Evolutionary conservation across 2,888 invertebrate species (phyloP).

Genomic region (Sphinx pinastri): DNA sequence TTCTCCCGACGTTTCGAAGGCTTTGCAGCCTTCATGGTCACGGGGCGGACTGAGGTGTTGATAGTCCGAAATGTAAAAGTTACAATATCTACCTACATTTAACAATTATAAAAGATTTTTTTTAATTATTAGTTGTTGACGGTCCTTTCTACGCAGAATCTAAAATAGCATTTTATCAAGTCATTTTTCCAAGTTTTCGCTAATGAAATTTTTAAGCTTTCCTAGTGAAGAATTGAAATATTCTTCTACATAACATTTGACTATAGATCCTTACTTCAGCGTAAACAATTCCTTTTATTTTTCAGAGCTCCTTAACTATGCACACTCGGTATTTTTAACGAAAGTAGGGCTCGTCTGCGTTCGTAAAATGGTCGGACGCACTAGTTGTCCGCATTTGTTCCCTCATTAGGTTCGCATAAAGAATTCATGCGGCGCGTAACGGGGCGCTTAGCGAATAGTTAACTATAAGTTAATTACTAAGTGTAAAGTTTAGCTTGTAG

Average conservation of each 20-base stretch:
- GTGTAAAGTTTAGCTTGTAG: not conserved
- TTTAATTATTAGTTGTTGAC: too few relatives aligned
- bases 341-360: constrained; percentile 3
- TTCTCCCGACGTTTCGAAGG: too few relatives aligned
- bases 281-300: not conserved
- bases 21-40: too few relatives aligned
- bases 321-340: constrained; percentile 2
- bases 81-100: too few relatives aligned
- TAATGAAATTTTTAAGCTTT: too few relatives aligned
- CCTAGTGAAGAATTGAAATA: too few relatives aligned
- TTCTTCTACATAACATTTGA: too few relatives aligned
- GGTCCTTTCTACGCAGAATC: not conserved
- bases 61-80: too few relatives aligned
- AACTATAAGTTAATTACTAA: constrained; percentile 17
- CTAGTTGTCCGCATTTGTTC: constrained; percentile 14
- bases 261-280: too few relatives aligned
- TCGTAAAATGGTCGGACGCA: constrained; percentile 14
- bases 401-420: constrained; percentile 24
- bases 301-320: not conserved
- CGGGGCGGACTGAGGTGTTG: too few relatives aligned
- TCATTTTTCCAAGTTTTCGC: too few relatives aligned
- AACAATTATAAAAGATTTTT: too few relatives aligned
- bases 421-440: constrained; percentile 24
- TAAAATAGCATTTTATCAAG: not conserved
- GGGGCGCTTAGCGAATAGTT: constrained; percentile 1